Evolutionary conservation across 2,113 vertebrate genomes (phyloP).

Genomic region (Rattus norvegicus): DNA sequence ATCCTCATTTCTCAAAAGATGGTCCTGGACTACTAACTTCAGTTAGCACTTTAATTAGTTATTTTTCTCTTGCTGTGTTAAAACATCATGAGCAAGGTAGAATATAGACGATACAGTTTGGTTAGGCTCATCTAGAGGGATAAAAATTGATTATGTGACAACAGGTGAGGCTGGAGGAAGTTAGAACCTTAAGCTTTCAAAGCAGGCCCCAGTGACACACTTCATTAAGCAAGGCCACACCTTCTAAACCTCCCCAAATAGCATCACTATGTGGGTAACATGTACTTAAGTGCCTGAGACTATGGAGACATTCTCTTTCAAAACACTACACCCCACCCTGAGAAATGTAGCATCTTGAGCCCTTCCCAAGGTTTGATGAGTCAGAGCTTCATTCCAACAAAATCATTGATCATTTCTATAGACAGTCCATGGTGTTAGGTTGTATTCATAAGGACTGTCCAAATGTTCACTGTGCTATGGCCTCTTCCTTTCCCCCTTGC

Average conservation of each 20-base stretch:
- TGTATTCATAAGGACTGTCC: not conserved
- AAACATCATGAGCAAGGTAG: not conserved
- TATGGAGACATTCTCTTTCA: not conserved
- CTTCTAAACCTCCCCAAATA: not conserved
- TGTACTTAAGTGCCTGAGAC: not conserved
- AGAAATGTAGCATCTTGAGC: not conserved
- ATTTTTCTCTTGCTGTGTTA: not conserved
- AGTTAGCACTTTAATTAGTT: not conserved
- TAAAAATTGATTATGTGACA: not conserved
- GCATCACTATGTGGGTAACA: not conserved
- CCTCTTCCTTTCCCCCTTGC: not conserved
- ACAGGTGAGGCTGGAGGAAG: too few relatives aligned
- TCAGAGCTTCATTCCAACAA: slow-evolving; percentile 2
- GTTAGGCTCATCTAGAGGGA: too few relatives aligned
- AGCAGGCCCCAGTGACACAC: not conserved
- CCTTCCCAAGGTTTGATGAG: not conserved
- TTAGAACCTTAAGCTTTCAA: not conserved
- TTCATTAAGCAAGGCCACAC: not conserved
- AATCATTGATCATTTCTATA: not conserved
- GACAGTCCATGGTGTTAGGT: not conserved
- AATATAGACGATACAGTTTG: not conserved
- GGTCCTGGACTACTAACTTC: not conserved
- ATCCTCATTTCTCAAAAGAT: not conserved
- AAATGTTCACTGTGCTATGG: not conserved
- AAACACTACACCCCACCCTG: not conserved